Evolutionary conservation across 2,113 vertebrate genomes (phyloP).

Genomic region (Chaetorhynchus papuensis): DNA sequence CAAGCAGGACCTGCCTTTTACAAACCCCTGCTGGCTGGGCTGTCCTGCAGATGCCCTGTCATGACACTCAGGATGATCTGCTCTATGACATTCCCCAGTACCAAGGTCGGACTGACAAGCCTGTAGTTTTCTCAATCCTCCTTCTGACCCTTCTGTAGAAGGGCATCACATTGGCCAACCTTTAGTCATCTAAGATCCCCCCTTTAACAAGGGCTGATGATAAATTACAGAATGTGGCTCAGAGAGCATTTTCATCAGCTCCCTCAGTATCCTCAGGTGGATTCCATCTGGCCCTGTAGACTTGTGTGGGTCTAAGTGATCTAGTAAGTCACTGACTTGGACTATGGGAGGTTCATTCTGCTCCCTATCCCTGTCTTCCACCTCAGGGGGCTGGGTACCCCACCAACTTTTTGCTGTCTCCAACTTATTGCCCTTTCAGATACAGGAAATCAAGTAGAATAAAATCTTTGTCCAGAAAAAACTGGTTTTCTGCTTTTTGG

Average conservation of each 20-base stretch:
- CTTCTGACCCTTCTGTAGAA: neutral
- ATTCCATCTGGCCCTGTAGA: neutral
- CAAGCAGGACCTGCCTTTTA: neutral
- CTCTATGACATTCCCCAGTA: neutral
- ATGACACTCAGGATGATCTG: neutral
- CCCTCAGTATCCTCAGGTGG: neutral
- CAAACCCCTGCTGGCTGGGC: neutral
- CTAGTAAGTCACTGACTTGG: neutral
- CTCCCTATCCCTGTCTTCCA: neutral
- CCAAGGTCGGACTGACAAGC: neutral
- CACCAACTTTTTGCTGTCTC: neutral
- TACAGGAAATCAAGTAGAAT: neutral
- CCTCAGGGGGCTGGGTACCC: accelerated
- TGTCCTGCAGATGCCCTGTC: accelerated
- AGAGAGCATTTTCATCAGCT: neutral
- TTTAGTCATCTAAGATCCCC: neutral
- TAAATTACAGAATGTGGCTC: neutral
- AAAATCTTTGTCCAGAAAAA: neutral
- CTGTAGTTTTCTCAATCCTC: neutral
- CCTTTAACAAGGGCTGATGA: neutral
- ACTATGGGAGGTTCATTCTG: neutral
- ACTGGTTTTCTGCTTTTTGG: neutral
- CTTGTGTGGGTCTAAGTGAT: neutral
- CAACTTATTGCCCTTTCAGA: neutral
- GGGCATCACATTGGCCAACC: neutral